Conservation (phyloP, 2,888 invertebrate genomes). For the Zygothrica quintamaculata region DNA sequence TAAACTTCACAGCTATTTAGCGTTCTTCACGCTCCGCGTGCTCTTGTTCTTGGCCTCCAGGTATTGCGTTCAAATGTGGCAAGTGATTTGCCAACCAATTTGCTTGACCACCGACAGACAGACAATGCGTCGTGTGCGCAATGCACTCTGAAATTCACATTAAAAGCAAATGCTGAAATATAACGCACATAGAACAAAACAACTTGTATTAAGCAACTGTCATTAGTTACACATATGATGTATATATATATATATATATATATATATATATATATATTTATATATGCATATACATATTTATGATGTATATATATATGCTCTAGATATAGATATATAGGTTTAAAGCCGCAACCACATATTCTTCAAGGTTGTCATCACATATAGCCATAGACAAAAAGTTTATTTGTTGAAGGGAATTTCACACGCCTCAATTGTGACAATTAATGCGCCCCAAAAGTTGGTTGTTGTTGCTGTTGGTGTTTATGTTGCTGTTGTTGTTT, state of each 20-base stretch:
- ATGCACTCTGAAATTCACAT: conserved; percentile 41
- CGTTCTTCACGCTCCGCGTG: conserved; percentile 73
- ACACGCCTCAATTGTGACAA: conserved; percentile 79
- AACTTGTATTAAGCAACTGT: conserved; percentile 58
- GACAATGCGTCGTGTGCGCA: conserved; percentile 53
- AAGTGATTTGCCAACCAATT: conserved; percentile 54
- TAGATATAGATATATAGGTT: neutral
- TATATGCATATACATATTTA: neutral
- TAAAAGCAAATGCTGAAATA: conserved; percentile 33
- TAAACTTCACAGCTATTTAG: conserved; percentile 29
- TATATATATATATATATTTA: neutral
- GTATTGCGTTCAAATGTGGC: conserved; percentile 42
- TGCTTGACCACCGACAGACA: conserved; percentile 27
- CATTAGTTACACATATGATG: conserved; percentile 48
- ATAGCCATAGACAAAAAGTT: conserved; percentile 37
- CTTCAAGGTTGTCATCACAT: conserved; percentile 63
- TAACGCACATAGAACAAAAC: conserved; percentile 56
- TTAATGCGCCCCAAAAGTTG: conserved; percentile 49
- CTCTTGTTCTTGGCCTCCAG: conserved; percentile 71
- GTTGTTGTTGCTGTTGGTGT: conserved; percentile 24
- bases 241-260: neutral
- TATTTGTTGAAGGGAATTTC: conserved; percentile 62
- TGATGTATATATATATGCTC: neutral
- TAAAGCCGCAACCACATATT: conserved; percentile 37
- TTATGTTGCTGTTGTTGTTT: conserved; percentile 27